Evolutionary conservation across 2,888 invertebrate species (phyloP).

Genomic region (Temnothorax ravouxi): DNA sequence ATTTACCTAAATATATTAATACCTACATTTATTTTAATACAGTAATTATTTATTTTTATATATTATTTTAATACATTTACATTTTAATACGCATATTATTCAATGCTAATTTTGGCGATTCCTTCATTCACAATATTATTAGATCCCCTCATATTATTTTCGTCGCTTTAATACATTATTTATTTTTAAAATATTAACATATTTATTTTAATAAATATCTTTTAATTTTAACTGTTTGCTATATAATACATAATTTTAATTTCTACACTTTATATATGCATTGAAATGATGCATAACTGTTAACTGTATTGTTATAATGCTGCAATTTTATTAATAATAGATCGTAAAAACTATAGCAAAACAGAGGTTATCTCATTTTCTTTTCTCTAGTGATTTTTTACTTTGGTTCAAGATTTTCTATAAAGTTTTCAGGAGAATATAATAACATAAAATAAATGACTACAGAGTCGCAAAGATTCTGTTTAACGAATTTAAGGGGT

Average conservation of each 20-base stretch:
- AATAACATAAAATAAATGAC: conserved; percentile 11
- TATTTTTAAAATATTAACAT: conserved; percentile 5
- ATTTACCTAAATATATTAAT: neutral
- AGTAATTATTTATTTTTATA: too few species aligned
- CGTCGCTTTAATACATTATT: neutral
- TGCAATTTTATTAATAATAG: neutral
- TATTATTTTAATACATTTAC: too few species aligned
- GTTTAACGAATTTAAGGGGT: neutral
- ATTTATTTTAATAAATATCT: neutral
- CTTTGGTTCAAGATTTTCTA: neutral
- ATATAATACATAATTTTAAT: neutral
- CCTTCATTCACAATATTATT: neutral
- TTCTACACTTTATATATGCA: neutral
- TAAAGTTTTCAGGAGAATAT: neutral
- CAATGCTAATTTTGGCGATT: neutral
- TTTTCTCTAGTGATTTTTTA: too few species aligned
- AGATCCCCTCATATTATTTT: conserved; percentile 1
- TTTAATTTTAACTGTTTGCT: neutral
- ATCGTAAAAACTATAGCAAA: neutral
- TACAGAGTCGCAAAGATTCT: neutral
- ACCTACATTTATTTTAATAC: neutral
- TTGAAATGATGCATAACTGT: neutral
- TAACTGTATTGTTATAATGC: neutral
- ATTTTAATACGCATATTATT: neutral
- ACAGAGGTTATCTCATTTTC: neutral